Evolutionary conservation across 1,140 invertebrate species (phyloP).

Genomic region (Drosophila sturtevanti): DNA sequence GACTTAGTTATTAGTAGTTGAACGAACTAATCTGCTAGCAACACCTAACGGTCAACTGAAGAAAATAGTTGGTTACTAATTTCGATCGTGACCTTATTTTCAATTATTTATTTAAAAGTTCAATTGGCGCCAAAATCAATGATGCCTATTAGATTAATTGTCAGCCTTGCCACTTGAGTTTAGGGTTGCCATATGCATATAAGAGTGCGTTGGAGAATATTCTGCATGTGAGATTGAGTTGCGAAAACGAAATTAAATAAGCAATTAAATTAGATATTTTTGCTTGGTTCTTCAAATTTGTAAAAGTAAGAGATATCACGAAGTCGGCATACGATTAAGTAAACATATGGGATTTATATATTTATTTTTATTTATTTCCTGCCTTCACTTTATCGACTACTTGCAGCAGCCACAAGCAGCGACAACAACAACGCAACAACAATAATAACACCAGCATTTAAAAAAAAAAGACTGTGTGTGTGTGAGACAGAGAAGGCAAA

Average conservation of each 20-base stretch:
- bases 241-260: not conserved
- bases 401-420: slow-evolving; percentile 43
- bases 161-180: not conserved
- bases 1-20: too few relatives aligned
- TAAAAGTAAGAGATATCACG: not conserved
- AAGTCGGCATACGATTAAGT: not conserved
- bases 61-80: too few relatives aligned
- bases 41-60: too few relatives aligned
- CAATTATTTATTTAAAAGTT: too few relatives aligned
- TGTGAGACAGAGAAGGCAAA: slow-evolving; percentile 38
- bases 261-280: not conserved
- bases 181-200: not conserved
- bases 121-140: not conserved
- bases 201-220: not conserved
- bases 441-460: slow-evolving; percentile 10
- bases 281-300: not conserved
- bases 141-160: not conserved
- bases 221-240: not conserved
- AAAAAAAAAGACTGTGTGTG: slow-evolving; percentile 17
- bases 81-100: too few relatives aligned
- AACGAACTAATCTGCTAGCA: too few relatives aligned
- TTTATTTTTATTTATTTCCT: slow-evolving; percentile 47
- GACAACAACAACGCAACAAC: slow-evolving; percentile 8
- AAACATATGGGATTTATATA: slow-evolving; percentile 36
- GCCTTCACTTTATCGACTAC: slow-evolving; percentile 47